Evolutionary conservation across 92 coral and sea anemone genomes (phyloP).

Genomic region (Zoanthus sansibaricus): DNA sequence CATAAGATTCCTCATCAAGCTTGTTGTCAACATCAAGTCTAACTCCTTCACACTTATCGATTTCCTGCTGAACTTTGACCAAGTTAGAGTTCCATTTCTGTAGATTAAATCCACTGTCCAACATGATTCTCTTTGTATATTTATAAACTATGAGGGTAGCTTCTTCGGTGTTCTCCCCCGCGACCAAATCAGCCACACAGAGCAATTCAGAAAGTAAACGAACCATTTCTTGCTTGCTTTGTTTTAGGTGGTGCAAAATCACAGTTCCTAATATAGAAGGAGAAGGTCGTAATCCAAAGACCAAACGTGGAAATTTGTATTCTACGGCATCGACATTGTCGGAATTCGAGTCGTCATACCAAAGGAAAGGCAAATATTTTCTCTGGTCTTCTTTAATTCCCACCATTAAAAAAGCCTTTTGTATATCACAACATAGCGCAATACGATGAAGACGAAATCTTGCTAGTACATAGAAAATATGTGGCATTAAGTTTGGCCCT

Average conservation of each 20-base stretch:
- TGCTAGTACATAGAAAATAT: constrained; percentile 34
- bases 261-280: constrained; percentile 49
- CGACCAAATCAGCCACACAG: constrained; percentile 44
- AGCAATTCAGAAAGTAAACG: constrained; percentile 8
- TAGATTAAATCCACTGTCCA: constrained; percentile 44
- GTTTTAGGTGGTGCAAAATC: constrained; percentile 33
- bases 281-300: constrained; percentile 50
- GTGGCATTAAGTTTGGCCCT: constrained; percentile 50
- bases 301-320: constrained; percentile 21
- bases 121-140: constrained; percentile 26
- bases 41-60: background rate
- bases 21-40: background rate
- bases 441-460: constrained; percentile 34
- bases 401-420: constrained; percentile 49
- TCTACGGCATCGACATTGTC: constrained; percentile 45
- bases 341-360: constrained; percentile 29
- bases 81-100: constrained; percentile 47
- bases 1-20: constrained; percentile 59
- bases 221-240: constrained; percentile 19
- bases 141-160: constrained; percentile 33
- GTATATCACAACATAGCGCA: constrained; percentile 29
- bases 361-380: constrained; percentile 33
- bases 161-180: constrained; percentile 20
- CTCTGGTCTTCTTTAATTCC: constrained; percentile 35
- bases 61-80: background rate